Conservation (phyloP, 2,113 vertebrate species). For the Balaeniceps rex region DNA sequence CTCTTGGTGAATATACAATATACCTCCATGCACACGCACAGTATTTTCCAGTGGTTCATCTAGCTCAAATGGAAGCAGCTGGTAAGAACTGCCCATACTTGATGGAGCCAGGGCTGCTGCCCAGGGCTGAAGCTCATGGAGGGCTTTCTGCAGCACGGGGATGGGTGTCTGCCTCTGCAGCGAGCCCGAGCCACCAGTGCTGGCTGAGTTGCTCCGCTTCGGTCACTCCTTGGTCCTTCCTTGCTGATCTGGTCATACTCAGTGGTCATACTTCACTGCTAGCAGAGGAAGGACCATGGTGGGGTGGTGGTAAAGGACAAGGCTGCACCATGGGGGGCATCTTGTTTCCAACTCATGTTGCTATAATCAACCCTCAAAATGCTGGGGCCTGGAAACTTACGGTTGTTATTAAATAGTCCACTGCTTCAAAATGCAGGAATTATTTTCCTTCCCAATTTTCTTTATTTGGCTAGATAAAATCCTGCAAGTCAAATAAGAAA, state of each 20-base stretch:
- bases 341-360: not conserved
- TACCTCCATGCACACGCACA: not conserved
- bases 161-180: not conserved
- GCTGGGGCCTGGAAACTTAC: not conserved
- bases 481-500: not conserved
- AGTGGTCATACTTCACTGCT: not conserved
- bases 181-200: not conserved
- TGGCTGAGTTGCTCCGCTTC: not conserved
- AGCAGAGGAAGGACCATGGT: not conserved
- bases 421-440: not conserved
- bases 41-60: not conserved
- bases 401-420: not conserved
- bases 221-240: not conserved
- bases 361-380: not conserved
- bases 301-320: not conserved
- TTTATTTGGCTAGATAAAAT: not conserved
- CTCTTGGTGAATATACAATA: not conserved
- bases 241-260: not conserved
- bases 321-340: not conserved
- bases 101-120: not conserved
- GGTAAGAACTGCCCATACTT: not conserved
- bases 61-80: not conserved
- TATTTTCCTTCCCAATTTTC: not conserved
- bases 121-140: not conserved
- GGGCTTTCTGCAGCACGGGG: not conserved